Percentiles rank a stretch among this genome's conserved stretches.
Conservation (phyloP, 2,888 invertebrate species). For the Cenopis cana region DNA sequence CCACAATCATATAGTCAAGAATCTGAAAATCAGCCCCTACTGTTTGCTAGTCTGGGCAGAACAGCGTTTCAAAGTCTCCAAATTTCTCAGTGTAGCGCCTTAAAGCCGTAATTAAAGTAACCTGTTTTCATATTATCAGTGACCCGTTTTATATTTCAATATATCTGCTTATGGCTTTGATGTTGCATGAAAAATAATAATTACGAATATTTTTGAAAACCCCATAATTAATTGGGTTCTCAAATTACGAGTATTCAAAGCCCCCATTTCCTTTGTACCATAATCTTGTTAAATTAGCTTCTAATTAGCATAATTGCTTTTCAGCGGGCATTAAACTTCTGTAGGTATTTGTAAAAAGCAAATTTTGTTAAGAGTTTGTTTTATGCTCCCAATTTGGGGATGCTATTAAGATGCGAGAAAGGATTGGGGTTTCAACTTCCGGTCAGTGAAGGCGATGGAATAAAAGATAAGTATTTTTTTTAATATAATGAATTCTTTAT, state of each 20-base stretch:
- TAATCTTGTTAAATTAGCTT: constrained; percentile 37
- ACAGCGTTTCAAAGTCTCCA: too few species aligned
- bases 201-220: constrained; percentile 45
- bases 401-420: constrained; percentile 38
- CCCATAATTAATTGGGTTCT: constrained; percentile 45
- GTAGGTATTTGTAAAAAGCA: constrained; percentile 37
- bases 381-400: constrained; percentile 28
- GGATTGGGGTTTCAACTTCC: constrained; percentile 12
- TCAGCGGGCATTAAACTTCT: constrained; percentile 28
- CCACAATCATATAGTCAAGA: too few species aligned
- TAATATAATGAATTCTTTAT: too few species aligned
- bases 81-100: too few species aligned
- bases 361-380: constrained; percentile 33
- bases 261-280: constrained; percentile 31
- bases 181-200: too few species aligned
- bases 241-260: constrained; percentile 40
- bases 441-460: not conserved
- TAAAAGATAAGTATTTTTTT: not conserved
- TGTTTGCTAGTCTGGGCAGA: too few species aligned
- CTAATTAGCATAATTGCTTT: constrained; percentile 42
- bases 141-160: too few species aligned
- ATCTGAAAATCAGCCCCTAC: too few species aligned
- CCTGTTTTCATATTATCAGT: too few species aligned
- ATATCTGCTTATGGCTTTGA: too few species aligned
- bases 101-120: too few species aligned